A percentile compares a stretch with the other conserved stretches of the same genome.
Conservation (phyloP, 2,888 invertebrate species). For the Lasioglossum morio region DNA sequence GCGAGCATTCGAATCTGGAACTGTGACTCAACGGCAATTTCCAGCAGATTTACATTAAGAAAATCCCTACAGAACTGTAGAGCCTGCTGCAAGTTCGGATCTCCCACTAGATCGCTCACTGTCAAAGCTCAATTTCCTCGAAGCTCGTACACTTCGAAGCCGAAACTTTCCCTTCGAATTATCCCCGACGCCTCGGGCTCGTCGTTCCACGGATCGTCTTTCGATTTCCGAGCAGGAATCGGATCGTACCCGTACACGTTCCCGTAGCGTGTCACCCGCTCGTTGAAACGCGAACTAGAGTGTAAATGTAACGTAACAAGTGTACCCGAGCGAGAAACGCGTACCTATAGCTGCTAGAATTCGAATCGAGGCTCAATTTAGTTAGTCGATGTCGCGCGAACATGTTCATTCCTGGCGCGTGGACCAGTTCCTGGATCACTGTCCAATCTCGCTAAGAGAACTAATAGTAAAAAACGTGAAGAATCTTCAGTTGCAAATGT, state of each 20-base stretch:
- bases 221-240: slow-evolving; percentile 41
- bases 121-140: not conserved
- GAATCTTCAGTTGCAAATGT: no score
- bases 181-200: not conserved
- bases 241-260: not conserved
- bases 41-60: not conserved
- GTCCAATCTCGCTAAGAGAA: not conserved
- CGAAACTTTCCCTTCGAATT: not conserved
- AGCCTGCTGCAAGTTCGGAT: not conserved
- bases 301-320: slow-evolving; percentile 1
- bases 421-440: slow-evolving; percentile 21
- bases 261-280: not conserved
- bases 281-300: slow-evolving; percentile 9
- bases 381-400: slow-evolving; percentile 70
- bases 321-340: slow-evolving; percentile 20
- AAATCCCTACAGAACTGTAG: not conserved
- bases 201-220: slow-evolving; percentile 44
- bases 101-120: not conserved
- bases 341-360: slow-evolving; percentile 67
- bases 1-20: not conserved
- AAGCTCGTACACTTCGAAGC: not conserved
- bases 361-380: slow-evolving; percentile 82
- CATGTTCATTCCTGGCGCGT: slow-evolving; percentile 18
- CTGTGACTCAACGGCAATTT: not conserved
- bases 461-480: not conserved